Conservation (phyloP, 2,888 invertebrate species). For the Crematogaster levior region DNA sequence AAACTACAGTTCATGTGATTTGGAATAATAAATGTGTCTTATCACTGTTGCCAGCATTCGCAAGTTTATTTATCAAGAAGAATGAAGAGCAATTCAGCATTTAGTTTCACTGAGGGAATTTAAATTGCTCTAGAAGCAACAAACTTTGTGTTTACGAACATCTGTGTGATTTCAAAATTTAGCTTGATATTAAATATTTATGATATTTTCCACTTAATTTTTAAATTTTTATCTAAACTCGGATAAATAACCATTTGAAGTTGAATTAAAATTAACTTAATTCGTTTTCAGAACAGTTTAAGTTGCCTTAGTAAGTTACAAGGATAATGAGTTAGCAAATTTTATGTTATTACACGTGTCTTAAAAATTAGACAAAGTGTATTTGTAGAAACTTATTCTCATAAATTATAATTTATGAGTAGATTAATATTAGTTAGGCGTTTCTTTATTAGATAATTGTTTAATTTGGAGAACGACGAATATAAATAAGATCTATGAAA, state of each 20-base stretch:
- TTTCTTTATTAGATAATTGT: not conserved
- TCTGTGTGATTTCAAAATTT: not conserved
- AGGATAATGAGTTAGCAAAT: conserved; percentile 7
- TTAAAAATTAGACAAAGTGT: not conserved
- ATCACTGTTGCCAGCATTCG: conserved; percentile 75
- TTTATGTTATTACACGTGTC: not conserved
- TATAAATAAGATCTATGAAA: conserved; percentile 14
- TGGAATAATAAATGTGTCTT: conserved; percentile 83
- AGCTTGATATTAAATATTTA: not conserved
- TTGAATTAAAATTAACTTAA: conserved; percentile 4
- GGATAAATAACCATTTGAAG: not conserved
- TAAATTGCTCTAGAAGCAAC: not conserved
- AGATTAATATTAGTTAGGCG: conserved; percentile 15
- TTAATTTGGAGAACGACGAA: not conserved
- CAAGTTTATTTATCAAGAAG: not conserved
- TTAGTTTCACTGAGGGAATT: conserved; percentile 2
- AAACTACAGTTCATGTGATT: conserved; percentile 65
- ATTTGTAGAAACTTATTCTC: conserved; percentile 19
- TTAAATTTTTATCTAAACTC: not conserved
- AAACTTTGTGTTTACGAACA: not conserved
- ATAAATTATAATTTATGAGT: conserved; percentile 33
- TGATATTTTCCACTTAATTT: not conserved
- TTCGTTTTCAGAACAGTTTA: not conserved
- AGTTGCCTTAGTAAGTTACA: not conserved
- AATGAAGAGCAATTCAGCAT: not conserved